These are phyloP conservation scores for Solea solea DNA, from an alignment of 2,113 vertebrate species.

Conservation along the genomic window DNA sequence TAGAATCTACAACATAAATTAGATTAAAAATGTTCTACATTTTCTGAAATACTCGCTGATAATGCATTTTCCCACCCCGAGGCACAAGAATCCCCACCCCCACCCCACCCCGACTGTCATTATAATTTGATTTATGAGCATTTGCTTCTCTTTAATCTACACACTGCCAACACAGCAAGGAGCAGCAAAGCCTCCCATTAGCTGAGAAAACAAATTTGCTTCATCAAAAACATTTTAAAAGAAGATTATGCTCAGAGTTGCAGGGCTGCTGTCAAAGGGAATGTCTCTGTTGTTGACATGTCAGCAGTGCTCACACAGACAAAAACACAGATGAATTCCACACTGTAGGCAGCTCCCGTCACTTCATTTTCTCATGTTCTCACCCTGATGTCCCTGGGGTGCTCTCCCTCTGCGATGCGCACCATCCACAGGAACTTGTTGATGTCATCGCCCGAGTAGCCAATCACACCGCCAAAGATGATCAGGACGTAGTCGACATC, in stretches of 20 bases:
- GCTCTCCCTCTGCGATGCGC: slow-evolving; percentile 97
- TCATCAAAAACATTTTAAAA: no score
- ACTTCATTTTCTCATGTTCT: slow-evolving; percentile 51
- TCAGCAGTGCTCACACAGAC: neutral
- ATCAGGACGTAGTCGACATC: slow-evolving; percentile 99
- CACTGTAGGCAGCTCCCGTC: neutral
- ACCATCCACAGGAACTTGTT: slow-evolving; percentile 99
- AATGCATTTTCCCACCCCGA: no score
- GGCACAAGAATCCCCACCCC: neutral
- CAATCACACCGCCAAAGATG: slow-evolving; percentile 98
- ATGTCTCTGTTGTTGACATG: no score
- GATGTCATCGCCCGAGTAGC: slow-evolving; percentile 98
- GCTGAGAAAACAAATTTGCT: no score
- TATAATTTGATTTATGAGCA: no score
- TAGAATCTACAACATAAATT: neutral
- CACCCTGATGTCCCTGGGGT: slow-evolving; percentile 99
- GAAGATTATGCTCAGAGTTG: no score
- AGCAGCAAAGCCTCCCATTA: no score
- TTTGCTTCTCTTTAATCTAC: no score
- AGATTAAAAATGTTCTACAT: neutral
- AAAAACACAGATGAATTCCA: no score
- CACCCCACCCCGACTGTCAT: no score
- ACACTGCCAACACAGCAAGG: no score
- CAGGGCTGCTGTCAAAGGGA: no score
- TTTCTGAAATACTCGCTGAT: neutral